Percentiles rank a stretch among this genome's conserved stretches.
These are phyloP conservation scores for Haliaeetus leucogaster DNA, from an alignment of 2,113 vertebrate species.

Conservation along the genomic window DNA sequence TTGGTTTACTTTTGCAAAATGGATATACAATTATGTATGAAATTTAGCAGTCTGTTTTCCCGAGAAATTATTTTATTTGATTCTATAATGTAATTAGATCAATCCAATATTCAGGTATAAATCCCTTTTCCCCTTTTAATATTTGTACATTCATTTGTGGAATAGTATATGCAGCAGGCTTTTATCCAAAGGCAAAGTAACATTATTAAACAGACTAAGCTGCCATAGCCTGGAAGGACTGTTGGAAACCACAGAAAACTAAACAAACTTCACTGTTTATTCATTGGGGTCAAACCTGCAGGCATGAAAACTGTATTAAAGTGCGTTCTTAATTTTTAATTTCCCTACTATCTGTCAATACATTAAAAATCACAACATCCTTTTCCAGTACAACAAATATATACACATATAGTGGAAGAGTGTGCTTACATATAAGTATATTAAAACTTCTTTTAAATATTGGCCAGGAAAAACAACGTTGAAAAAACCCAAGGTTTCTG, in stretches of 20 bases:
- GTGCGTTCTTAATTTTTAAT: background rate
- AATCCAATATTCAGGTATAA: constrained; percentile 25
- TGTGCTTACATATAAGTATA: background rate
- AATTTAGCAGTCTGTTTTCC: background rate
- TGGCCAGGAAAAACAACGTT: background rate
- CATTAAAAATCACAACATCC: background rate
- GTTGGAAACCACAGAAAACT: constrained; percentile 19
- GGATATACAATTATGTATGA: background rate
- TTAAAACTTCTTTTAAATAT: background rate
- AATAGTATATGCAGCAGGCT: background rate
- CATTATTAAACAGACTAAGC: constrained; percentile 52
- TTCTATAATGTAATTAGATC: background rate
- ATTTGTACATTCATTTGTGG: constrained; percentile 8
- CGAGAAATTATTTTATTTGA: background rate
- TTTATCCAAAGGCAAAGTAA: constrained; percentile 45
- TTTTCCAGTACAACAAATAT: background rate
- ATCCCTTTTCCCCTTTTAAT: constrained; percentile 36
- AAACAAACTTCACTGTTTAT: constrained; percentile 10
- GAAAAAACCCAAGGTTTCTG: background rate
- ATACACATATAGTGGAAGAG: fast-evolving
- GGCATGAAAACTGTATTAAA: background rate
- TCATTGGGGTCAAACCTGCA: background rate
- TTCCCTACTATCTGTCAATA: background rate
- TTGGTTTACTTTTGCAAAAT: background rate
- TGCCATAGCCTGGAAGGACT: background rate